Base-by-base conservation (phyloP, 2,113 vertebrate species). In the Percopsis transmontana region DNA sequence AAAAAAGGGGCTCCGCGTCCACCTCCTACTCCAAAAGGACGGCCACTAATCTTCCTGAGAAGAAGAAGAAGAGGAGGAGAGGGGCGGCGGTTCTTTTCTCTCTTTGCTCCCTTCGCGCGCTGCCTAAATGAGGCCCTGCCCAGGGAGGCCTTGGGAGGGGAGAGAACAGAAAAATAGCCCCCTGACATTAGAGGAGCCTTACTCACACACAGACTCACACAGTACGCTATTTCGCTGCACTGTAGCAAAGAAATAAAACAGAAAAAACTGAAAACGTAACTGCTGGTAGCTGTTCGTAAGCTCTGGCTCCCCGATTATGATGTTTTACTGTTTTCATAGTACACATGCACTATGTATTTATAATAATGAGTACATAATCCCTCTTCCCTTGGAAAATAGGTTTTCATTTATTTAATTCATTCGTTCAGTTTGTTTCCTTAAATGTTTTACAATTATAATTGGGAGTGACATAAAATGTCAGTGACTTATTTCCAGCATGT, bases 41-140 rank as follows among this genome's bases (percentile, higher is more conserved):
- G 70, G 64, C 76, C 74, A 88, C 88, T 90, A 85, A 90, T 88
- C 89, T 90, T 87, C 84, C 76, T 70, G 78, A 85, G 84, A 84
- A 66, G 76, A 55, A 41, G 70, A 65, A 23, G 57, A 66, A 38
- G 66, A 57, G 5, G 66, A 58, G 33, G 56, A 62, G 13, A 44
- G 61, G 24, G 65, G 61, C 18, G 58, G 62, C 55, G 60, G 58
- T 73, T 79, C 63, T 51, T 69, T 18, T 33, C 61, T 45, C n/a
- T 45, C 14, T 24, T 23, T 58, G 18, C 48, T 52, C 70, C 66
- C 70, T 41, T 72, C 70, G 67, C 66, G 62, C 23, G 54, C 33
- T 54, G 67, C 66, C 44, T 87, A 71, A 85, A 87, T 72, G 85
- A 88, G 83, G 80, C 83, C 73, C 80, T 57, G 66, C 66, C 24